These are phyloP conservation scores for Myotis lucifugus DNA, from an alignment of 2,113 vertebrate species.

Conservation along the genomic window DNA sequence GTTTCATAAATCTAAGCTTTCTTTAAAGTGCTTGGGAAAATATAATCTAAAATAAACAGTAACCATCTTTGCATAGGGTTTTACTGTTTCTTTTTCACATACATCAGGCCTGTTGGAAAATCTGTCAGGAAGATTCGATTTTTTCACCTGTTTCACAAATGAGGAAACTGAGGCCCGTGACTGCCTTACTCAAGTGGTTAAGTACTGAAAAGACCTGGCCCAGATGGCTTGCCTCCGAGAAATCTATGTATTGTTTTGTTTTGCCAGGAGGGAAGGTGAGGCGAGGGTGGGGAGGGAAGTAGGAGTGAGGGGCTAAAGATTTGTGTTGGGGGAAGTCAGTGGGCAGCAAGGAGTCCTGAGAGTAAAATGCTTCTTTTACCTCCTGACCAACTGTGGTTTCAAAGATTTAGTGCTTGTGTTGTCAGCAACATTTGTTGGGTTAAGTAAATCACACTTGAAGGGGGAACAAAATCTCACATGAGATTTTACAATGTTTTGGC, in stretches of 20 bases:
- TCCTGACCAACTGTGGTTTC: neutral
- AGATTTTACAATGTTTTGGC: conserved; percentile 62
- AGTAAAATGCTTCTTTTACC: neutral
- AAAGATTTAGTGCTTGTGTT: neutral
- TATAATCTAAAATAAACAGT: conserved; percentile 13
- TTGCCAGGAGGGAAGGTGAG: neutral
- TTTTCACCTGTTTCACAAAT: neutral
- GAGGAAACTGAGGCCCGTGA: neutral
- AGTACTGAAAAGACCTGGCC: neutral
- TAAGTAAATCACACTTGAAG: conserved; percentile 46
- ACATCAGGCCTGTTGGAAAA: neutral
- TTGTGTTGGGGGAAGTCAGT: neutral
- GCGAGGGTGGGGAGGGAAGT: neutral
- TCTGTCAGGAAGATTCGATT: neutral
- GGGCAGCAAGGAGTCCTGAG: neutral
- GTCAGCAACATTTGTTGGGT: neutral
- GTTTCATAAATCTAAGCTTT: conserved; percentile 17
- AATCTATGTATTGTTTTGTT: neutral
- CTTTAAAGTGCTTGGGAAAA: neutral
- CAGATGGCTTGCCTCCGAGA: neutral
- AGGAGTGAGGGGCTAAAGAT: neutral
- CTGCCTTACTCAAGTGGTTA: neutral
- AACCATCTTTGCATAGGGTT: neutral
- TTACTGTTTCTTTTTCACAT: neutral
- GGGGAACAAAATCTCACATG: conserved; percentile 6